Percentiles rank a stretch among this genome's conserved stretches.
These are phyloP conservation scores for Rhegmatorhina hoffmannsi DNA, from an alignment of 2,113 vertebrate genomes.

Conservation along the genomic window DNA sequence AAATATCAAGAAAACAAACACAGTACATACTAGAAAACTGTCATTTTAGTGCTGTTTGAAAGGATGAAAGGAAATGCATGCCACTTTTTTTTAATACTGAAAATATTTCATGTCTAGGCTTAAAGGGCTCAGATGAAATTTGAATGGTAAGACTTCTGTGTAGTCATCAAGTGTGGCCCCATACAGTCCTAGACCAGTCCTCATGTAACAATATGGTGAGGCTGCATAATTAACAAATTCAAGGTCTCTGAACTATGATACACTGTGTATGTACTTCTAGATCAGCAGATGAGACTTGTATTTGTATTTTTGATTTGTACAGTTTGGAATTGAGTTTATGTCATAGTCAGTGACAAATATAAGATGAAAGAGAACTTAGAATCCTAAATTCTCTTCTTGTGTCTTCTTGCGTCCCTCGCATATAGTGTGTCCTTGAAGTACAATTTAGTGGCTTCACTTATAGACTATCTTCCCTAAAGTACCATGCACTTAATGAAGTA, in stretches of 20 bases:
- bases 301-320: background rate
- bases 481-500: background rate
- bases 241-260: background rate
- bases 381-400: background rate
- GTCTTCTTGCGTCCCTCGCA: background rate
- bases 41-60: constrained; percentile 18
- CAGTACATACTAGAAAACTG: background rate
- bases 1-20: constrained; percentile 39
- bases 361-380: background rate
- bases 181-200: background rate
- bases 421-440: background rate
- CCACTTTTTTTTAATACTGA: background rate
- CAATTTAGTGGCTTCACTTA: background rate
- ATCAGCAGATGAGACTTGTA: background rate
- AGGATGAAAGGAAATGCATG: constrained; percentile 15
- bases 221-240: background rate
- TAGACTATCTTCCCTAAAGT: background rate
- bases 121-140: background rate
- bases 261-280: background rate
- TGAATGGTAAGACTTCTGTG: background rate
- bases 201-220: background rate
- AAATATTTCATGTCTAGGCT: background rate
- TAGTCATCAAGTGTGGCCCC: background rate
- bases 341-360: background rate
- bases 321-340: background rate